These are phyloP conservation scores for Hippocampus kuda DNA, from an alignment of 2,797 vertebrate species.

Conservation along the genomic window DNA sequence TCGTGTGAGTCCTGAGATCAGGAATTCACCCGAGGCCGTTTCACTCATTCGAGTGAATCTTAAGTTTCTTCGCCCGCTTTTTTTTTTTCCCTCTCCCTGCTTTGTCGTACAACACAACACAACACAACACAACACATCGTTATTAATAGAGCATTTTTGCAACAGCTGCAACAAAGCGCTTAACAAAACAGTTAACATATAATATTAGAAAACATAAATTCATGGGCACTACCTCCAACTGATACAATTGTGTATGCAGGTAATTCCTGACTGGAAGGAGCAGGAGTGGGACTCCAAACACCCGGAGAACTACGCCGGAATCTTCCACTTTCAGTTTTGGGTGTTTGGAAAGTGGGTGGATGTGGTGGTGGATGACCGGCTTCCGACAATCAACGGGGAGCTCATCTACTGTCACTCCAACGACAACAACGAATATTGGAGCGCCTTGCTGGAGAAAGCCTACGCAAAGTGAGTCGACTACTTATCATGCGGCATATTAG, in stretches of 20 bases:
- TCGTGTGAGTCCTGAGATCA: background rate
- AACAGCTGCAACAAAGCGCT: too few relatives aligned
- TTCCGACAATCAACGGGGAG: conserved; percentile 75
- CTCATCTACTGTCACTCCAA: conserved; percentile 89
- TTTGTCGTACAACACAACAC: background rate
- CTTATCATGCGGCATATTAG: background rate
- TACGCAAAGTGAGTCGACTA: conserved; percentile 83
- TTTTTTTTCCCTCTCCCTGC: background rate
- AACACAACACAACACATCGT: background rate
- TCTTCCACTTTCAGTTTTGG: conserved; percentile 93
- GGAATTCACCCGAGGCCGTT: conserved; percentile 7
- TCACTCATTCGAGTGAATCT: background rate
- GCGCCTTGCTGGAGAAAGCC: conserved; percentile 87
- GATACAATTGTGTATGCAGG: conserved; percentile 55
- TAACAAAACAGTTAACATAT: too few relatives aligned
- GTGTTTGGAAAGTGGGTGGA: conserved; percentile 84
- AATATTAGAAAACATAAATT: too few relatives aligned
- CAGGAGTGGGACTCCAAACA: conserved; percentile 83
- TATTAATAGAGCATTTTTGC: too few relatives aligned
- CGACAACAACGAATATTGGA: conserved; percentile 86
- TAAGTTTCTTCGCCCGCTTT: background rate
- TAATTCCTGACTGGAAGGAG: conserved; percentile 77
- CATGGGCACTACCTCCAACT: background rate
- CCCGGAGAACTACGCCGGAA: conserved; percentile 76
- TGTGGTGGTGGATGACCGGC: conserved; percentile 85